A percentile compares a stretch with the other conserved stretches of the same genome.
phyloP scores from a whole-genome alignment of 2,113 vertebrate genomes.

The Romanogobio albipinnatus region DNA sequence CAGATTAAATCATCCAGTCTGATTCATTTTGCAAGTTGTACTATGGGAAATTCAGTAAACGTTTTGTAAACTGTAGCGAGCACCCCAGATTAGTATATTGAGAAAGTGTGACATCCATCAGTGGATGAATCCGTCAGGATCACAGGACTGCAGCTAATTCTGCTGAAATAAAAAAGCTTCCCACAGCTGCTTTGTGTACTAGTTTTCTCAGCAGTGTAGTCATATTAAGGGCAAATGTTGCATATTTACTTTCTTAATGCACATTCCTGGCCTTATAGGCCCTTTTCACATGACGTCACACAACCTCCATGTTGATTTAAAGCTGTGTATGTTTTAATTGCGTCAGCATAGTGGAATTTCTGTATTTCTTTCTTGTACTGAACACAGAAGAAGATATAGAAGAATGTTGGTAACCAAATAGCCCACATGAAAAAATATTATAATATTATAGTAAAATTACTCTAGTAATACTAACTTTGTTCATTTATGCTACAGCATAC shows the following conservation, averaged over 20 bases:
- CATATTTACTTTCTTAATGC: background rate
- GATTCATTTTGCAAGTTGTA: background rate
- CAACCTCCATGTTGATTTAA: too few relatives aligned
- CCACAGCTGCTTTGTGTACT: background rate
- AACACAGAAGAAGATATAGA: too few relatives aligned
- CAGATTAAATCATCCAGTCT: background rate
- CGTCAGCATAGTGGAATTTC: too few relatives aligned
- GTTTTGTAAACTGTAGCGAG: background rate
- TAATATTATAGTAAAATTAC: too few relatives aligned
- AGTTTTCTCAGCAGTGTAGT: background rate
- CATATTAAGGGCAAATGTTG: background rate
- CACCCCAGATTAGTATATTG: constrained; percentile 38
- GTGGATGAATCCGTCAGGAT: constrained; percentile 29
- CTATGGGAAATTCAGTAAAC: background rate
- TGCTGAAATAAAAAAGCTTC: background rate
- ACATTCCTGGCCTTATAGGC: background rate
- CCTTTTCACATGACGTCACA: too few relatives aligned
- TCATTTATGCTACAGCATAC: too few relatives aligned
- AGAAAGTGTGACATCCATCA: constrained; percentile 53
- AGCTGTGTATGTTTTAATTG: too few relatives aligned
- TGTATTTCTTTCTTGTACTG: too few relatives aligned
- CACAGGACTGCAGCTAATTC: constrained; percentile 48
- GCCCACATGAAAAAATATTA: too few relatives aligned
- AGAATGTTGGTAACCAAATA: too few relatives aligned
- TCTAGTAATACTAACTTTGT: too few relatives aligned